Base-by-base conservation (phyloP, 2,888 invertebrate species). In the Calameuta idolon region DNA sequence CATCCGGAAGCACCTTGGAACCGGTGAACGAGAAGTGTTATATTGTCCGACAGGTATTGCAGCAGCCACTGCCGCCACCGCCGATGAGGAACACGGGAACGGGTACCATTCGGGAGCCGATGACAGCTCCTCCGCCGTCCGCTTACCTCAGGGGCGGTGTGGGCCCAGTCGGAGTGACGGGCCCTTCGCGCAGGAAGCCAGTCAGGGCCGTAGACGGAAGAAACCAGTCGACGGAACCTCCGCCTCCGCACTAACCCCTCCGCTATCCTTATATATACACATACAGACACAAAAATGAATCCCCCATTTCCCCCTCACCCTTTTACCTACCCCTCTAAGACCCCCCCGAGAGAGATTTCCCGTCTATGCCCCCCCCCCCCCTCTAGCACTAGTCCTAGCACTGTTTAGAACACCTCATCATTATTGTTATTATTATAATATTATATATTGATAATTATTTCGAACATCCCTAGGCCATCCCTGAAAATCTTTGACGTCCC, bases 151-250 rank as follows among this genome's bases (percentile, higher is more conserved):
- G 92, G 77, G 90, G 90, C 76, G 92, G 92, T 77, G 90, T 90
- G 35, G 90, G 90, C 40, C 86, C 91, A 73, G 90, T 90, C 77
- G 90, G 89, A 75, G 91, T 90, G 33, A 90, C 91, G 80, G 92
- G 91, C 73, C 85, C 91, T 76, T 90, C 92, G 75, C 92, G 92
- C 78, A 90, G 92, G 85, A 92, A 92, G 88, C 92, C 92, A 75
- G 92, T 92, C 75, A 90, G 92, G 80, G 91, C 92, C 79, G 91
- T 92, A 81, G 92, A 92, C 83, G 92, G 92, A 78, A 89, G 92
- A 85, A 92, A 92, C 85, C 92, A 92, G 87, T 91, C 92, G 80
- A 92, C 92, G 82, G 92, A 92, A 80, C 92, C 92, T 69, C 92
- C 92, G 78, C 92, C 92, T 55, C 92, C 92, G 77, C 92, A 92